Evolutionary conservation across 2,888 invertebrate species (phyloP).

Genomic region (Netelia inedita): DNA sequence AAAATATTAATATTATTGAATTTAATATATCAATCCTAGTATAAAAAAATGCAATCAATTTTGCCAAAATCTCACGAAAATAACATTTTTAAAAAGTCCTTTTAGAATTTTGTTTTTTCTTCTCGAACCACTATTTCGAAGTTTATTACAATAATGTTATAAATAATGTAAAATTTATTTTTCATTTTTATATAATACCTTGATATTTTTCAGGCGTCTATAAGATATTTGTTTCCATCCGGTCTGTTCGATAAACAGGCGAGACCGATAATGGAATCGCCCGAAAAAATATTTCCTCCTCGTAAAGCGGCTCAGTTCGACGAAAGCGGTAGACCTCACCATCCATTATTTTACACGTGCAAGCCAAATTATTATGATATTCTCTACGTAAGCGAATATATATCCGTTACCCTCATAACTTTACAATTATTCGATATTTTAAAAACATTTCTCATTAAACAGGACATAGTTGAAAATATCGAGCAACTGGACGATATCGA

Average conservation of each 20-base stretch:
- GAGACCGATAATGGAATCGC: slow-evolving; percentile 95
- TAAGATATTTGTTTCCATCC: slow-evolving; percentile 98
- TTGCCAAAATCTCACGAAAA: too few relatives aligned
- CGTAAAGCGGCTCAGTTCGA: slow-evolving; percentile 96
- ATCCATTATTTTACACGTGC: slow-evolving; percentile 96
- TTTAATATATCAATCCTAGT: too few relatives aligned
- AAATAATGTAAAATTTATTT: too few relatives aligned
- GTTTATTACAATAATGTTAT: too few relatives aligned
- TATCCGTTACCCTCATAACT: not conserved
- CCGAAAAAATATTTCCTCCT: slow-evolving; percentile 93
- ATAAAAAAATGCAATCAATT: too few relatives aligned
- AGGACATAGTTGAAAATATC: slow-evolving; percentile 90
- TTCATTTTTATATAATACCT: not conserved
- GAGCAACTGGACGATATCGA: slow-evolving; percentile 89
- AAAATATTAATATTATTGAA: too few relatives aligned
- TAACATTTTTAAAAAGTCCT: too few relatives aligned
- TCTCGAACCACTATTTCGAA: too few relatives aligned
- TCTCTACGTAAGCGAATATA: slow-evolving; percentile 89
- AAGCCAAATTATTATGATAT: slow-evolving; percentile 94
- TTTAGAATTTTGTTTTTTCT: too few relatives aligned
- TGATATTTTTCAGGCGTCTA: slow-evolving; percentile 80
- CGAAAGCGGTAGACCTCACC: slow-evolving; percentile 95
- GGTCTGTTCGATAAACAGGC: slow-evolving; percentile 94
- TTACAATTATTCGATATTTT: slow-evolving; percentile 27
- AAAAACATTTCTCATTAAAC: slow-evolving; percentile 62